Base-by-base conservation (phyloP, 2,797 vertebrate species). In the Propithecus perrieri region DNA sequence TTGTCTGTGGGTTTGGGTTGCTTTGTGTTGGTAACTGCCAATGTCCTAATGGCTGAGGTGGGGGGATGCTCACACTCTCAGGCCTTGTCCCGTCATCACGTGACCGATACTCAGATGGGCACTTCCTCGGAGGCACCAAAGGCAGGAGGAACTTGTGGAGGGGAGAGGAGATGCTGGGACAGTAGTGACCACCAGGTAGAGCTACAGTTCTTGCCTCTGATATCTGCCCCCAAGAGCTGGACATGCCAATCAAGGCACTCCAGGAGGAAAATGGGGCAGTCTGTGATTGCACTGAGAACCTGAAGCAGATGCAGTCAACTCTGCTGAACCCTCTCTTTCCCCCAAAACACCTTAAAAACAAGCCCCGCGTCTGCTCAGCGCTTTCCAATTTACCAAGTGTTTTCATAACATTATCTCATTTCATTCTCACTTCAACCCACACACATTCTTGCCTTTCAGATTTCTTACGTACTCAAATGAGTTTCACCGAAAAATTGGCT, bases 351-450 rank as follows among this genome's bases (percentile, higher is more conserved):
- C 91, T 81, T 65, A 74, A 91, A 96, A 97, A 92, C 94, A 96
- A 96, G 85, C 33, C 38, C 28, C 24, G 4, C 2, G 7, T 83
- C 83, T 91, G 86, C 84, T 97, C 86, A 91, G 94, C 78, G 94
- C 91, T 97, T 97, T 96, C 97, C 94, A 92, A 14, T 43, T 89
- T 46, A 72, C 85, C 75, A 35, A 96, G 53, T 97, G 91, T 97
- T 96, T 96, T 96, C 96, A 96, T 92, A 94, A 93, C 75, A 95
- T 85, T 35, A 59, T 89, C 88, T 97, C 96, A 92, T 94, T 97
- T 92, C n/a, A 55, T 95, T 61, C 92, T 95, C 92, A 95, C 94
- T 83, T 92, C 96, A 95, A 83, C 96, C 97, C 97, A 97, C 97
- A 96, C 92, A 97, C 92, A 79, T 87, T 93, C 87, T 96, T 96